Base-by-base conservation (phyloP, 2,113 vertebrate genomes). In the Turnix velox region DNA sequence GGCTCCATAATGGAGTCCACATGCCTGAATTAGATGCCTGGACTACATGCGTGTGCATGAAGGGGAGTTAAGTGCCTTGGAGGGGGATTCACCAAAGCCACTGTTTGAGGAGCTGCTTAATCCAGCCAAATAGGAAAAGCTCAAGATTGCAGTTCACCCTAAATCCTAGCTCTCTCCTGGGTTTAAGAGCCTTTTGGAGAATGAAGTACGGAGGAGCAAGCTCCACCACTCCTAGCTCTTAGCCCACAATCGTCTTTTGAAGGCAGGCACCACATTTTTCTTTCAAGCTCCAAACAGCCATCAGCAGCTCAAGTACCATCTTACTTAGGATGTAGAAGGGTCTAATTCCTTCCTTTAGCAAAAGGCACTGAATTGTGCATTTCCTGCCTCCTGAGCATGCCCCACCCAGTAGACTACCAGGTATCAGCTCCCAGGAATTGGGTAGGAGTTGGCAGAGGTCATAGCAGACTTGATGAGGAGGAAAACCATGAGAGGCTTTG, bases 51-150 rank as follows among this genome's bases (percentile, higher is more conserved):
- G 4, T 10, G 30, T 61, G 58, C 9, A 2, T 63, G n/a, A 71
- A 84, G 22, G 20, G n/a, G 66, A 88, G 39, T 59, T 75, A 57
- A 90, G 75, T 45, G 71, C 79, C 67, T 90, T 1, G 0, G 33
- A 93, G 43, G 7, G 33, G 82, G 51, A 95, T 90, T 95, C 88
- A 77, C 72, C 58, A 63, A 90, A 91, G 79, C 83, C 42, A 66
- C 85, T 85, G 49, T 91, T 62, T 74, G 59, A 30, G 67, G 79
- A 90, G 55, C 54, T 90, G 79, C 78, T 71, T 91, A 91, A 93
- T 42, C 67, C 88, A 90, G 79, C 42, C 72, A 84, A 69, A 93
- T 71, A 88, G 55, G 72, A 78, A 95, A 84, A 79, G 75, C 68
- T 74, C 42, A 80, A 90, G 55, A 88, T 0, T 66, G 59, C 46